A percentile compares a stretch with the other conserved stretches of the same genome.
Conservation (phyloP, 2,888 invertebrate genomes). For the Leptinotarsa tumamoca region DNA sequence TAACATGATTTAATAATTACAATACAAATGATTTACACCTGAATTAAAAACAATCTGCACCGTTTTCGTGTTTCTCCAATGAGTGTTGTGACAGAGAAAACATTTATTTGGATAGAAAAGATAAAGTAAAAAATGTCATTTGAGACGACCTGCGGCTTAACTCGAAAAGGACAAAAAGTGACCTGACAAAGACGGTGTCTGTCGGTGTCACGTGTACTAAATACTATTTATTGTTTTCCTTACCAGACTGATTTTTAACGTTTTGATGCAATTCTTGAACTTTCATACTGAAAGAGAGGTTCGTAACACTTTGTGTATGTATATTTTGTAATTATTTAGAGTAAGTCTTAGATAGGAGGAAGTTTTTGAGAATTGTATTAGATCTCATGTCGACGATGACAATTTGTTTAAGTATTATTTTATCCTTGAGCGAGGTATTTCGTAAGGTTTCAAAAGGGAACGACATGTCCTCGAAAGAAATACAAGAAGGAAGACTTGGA, state of each 20-base stretch:
- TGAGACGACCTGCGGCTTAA: not conserved
- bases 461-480: slow-evolving; percentile 17
- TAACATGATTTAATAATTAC: too few relatives aligned
- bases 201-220: slow-evolving; percentile 30
- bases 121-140: too few relatives aligned
- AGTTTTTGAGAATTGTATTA: slow-evolving; percentile 46
- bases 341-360: slow-evolving; percentile 39
- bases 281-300: slow-evolving; percentile 34
- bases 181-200: slow-evolving; percentile 5
- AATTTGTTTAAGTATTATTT: slow-evolving; percentile 56
- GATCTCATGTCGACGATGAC: slow-evolving; percentile 54
- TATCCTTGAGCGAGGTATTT: slow-evolving; percentile 20
- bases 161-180: slow-evolving; percentile 5
- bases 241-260: slow-evolving; percentile 56
- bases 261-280: slow-evolving; percentile 51
- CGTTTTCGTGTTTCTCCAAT: too few relatives aligned
- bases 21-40: too few relatives aligned
- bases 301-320: slow-evolving; percentile 49
- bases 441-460: not conserved
- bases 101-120: too few relatives aligned
- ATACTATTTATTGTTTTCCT: slow-evolving; percentile 27
- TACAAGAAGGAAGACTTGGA: too few relatives aligned
- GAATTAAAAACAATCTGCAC: too few relatives aligned
- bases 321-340: slow-evolving; percentile 51
- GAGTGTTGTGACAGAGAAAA: too few relatives aligned